Base-by-base conservation (phyloP, 2,797 vertebrate species). In the Malacoctenus gilli region DNA sequence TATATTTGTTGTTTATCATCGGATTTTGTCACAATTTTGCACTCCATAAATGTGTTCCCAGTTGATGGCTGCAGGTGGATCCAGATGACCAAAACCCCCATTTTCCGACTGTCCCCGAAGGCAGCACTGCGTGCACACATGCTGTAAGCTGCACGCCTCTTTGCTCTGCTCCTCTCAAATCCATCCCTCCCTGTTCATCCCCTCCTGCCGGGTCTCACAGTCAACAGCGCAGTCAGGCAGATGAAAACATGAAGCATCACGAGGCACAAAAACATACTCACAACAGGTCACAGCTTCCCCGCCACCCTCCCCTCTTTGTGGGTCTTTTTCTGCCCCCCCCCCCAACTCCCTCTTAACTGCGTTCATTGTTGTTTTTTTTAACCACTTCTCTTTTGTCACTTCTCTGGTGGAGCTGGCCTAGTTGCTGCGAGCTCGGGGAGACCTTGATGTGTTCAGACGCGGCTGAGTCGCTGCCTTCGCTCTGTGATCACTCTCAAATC, bases 371-470 rank as follows among this genome's bases (percentile, higher is more conserved):
- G n/a, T n/a, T n/a, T n/a, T n/a, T n/a, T 59, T 49, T 25, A 13
- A 2, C 16, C 36, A 31, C 30, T 43, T 48, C 31, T 52, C 46
- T 21, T 16, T 48, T 53, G 11, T 59, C 58, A 58, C 55, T 49
- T 37, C 23, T 39, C 61, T 75, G 40, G 40, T 73, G 51, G 37
- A 37, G 31, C 54, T 56, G 61, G 32, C 59, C 69, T 69, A 61
- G 50, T 60, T 79, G 50, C 40, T 59, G 9, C 16, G 30, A 48
- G 23, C 46, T 43, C 46, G 30, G 2, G 13, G 21, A 53, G 68
- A 68, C 54, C 42, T 25, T 84, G 60, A 89, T 80, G 48, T 36
- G 64, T 58, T 75, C 56, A 71, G 83, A 81, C 80, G 37, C 61
- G 66, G 58, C 25, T 57, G 64, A 51, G 56, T 56, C 49, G 5